phyloP scores from a whole-genome alignment of 2,797 vertebrate species.

The Pelobates cultripes region DNA sequence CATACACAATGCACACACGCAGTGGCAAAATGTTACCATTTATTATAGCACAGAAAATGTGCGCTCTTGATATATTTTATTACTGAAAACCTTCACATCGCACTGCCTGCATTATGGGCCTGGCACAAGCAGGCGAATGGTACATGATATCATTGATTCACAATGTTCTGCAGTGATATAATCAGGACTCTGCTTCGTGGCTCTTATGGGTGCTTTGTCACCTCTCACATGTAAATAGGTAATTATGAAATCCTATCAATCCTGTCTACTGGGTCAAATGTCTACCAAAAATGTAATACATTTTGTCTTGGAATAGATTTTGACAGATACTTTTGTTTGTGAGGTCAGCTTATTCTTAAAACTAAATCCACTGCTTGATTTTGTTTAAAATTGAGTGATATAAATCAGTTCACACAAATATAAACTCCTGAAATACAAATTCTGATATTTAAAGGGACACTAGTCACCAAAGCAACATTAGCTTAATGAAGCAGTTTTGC shows the following conservation, averaged over 20 bases:
- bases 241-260: slow-evolving; percentile 8
- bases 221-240: slow-evolving; percentile 29
- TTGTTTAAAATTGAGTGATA: too few relatives aligned
- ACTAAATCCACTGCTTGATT: too few relatives aligned
- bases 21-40: slow-evolving; percentile 2
- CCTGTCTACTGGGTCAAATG: too few relatives aligned
- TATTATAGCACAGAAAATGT: slow-evolving; percentile 10
- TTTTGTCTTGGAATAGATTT: too few relatives aligned
- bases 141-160: background rate
- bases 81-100: slow-evolving; percentile 3
- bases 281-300: too few relatives aligned
- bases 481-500: too few relatives aligned
- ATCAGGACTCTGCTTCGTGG: background rate
- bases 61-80: background rate
- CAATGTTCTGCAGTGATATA: slow-evolving; percentile 6
- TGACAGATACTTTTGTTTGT: too few relatives aligned
- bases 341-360: too few relatives aligned
- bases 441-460: too few relatives aligned
- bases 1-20: background rate
- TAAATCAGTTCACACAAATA: too few relatives aligned
- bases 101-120: slow-evolving; percentile 10
- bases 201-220: background rate
- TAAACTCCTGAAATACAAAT: too few relatives aligned
- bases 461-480: too few relatives aligned
- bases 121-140: background rate